Percentiles rank a stretch among this genome's conserved stretches.
These are phyloP conservation scores for Elanoides forficatus DNA, from an alignment of 2,113 vertebrate species.

Conservation along the genomic window DNA sequence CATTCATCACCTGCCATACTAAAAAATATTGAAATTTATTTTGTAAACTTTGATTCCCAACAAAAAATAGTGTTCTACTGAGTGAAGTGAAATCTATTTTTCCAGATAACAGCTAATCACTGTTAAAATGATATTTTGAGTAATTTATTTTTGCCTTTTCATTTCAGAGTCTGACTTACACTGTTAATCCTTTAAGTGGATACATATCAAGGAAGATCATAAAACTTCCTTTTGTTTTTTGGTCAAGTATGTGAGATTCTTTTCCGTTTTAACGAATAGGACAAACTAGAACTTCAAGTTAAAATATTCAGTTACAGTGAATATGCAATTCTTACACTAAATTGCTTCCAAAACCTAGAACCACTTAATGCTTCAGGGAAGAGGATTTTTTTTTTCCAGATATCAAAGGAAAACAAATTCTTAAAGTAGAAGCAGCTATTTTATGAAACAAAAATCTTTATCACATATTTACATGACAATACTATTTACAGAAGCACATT, in stretches of 20 bases:
- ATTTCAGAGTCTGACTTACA: background rate
- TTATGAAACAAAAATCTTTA: background rate
- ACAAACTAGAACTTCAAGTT: background rate
- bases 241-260: background rate
- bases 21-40: conserved; percentile 76
- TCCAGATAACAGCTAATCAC: conserved; percentile 15
- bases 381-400: background rate
- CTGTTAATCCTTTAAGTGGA: background rate
- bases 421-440: background rate
- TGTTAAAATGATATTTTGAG: background rate
- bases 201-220: background rate
- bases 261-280: background rate
- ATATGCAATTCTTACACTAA: background rate
- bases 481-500: background rate
- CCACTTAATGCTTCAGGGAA: background rate
- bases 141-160: background rate
- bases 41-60: conserved; percentile 64
- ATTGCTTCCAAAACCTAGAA: background rate
- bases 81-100: conserved; percentile 44
- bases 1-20: conserved; percentile 90
- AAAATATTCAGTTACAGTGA: background rate
- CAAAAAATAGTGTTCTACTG: conserved; percentile 28
- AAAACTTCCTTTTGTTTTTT: background rate
- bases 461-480: background rate
- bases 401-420: background rate